Evolutionary conservation across 1,140 invertebrate species (phyloP).

Genomic region (Carposina sasakii): DNA sequence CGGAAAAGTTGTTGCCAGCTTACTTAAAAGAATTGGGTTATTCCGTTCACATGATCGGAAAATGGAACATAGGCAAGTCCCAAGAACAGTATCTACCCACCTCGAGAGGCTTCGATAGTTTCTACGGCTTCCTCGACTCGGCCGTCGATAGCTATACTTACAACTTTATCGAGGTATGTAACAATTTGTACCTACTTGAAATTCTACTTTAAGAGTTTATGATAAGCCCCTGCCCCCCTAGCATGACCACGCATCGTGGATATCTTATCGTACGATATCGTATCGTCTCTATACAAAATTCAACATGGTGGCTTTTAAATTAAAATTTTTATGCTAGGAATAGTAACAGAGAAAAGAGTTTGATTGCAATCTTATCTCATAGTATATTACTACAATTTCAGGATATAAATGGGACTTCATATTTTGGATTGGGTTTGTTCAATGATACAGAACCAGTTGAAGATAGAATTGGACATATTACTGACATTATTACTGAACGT

Average conservation of each 20-base stretch:
- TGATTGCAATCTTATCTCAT: too few species aligned
- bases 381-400: too few species aligned
- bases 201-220: too few species aligned
- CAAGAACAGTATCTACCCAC: constrained; percentile 81
- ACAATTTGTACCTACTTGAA: too few species aligned
- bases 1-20: constrained; percentile 80
- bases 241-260: too few species aligned
- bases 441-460: constrained; percentile 73
- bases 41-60: constrained; percentile 85
- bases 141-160: constrained; percentile 86
- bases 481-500: constrained; percentile 81
- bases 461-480: constrained; percentile 77
- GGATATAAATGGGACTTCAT: constrained; percentile 22
- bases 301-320: too few species aligned
- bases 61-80: constrained; percentile 88
- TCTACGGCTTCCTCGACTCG: constrained; percentile 86
- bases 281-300: too few species aligned
- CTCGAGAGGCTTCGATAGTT: constrained; percentile 84
- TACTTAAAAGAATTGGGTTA: constrained; percentile 83
- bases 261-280: too few species aligned
- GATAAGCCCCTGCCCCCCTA: too few species aligned
- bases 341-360: too few species aligned
- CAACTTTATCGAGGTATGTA: constrained; percentile 64
- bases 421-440: constrained; percentile 77
- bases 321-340: too few species aligned